phyloP scores from a whole-genome alignment of 2,888 invertebrate species.

The Drosophila acutilabella region DNA sequence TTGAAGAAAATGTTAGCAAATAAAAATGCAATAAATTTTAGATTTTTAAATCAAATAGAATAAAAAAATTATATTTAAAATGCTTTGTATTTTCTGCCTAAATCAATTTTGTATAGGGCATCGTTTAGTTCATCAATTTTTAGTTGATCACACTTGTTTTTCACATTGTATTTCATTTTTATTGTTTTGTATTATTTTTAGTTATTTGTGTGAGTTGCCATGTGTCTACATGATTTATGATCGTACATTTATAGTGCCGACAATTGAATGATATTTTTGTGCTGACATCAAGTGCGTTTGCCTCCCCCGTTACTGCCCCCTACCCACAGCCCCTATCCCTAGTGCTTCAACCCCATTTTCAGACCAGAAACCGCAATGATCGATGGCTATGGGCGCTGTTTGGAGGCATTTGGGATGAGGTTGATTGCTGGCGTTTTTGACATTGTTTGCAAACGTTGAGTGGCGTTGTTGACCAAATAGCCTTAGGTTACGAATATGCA shows the following conservation, averaged over 20 bases:
- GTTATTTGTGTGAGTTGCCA: slow-evolving; percentile 50
- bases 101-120: slow-evolving; percentile 1
- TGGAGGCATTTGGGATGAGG: slow-evolving; percentile 2
- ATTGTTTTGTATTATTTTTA: slow-evolving; percentile 66
- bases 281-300: slow-evolving; percentile 49
- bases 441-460: slow-evolving; percentile 59
- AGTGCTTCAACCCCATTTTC: neutral
- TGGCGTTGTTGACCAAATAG: slow-evolving; percentile 58
- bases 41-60: no score
- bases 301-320: neutral
- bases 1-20: no score
- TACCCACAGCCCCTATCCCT: neutral
- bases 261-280: slow-evolving; percentile 77
- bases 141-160: slow-evolving; percentile 4
- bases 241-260: slow-evolving; percentile 76
- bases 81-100: no score
- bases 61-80: no score
- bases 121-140: neutral
- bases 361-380: slow-evolving; percentile 55
- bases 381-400: slow-evolving; percentile 46
- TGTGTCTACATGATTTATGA: slow-evolving; percentile 76
- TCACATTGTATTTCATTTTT: slow-evolving; percentile 29
- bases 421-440: slow-evolving; percentile 62
- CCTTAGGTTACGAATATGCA: slow-evolving; percentile 58
- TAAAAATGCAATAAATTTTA: no score